phyloP scores from a whole-genome alignment of 2,797 vertebrate species.

The Hypotaenidia philippensis region DNA sequence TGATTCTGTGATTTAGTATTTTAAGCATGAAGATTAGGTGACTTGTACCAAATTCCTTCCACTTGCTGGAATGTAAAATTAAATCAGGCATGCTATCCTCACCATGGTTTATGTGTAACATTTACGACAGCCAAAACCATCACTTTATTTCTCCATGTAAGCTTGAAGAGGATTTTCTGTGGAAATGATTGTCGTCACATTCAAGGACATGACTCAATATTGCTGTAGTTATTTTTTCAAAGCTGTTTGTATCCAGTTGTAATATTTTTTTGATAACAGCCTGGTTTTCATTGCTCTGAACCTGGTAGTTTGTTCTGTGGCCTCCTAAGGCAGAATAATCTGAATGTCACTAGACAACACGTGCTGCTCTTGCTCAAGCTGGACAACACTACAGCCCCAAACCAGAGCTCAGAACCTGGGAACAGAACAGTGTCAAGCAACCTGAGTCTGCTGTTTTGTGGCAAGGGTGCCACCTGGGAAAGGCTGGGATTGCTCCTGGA shows the following conservation, averaged over 20 bases:
- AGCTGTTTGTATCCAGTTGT: background rate
- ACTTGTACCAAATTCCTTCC: background rate
- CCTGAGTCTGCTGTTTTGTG: background rate
- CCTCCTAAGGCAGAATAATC: background rate
- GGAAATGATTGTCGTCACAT: background rate
- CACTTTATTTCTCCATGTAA: background rate
- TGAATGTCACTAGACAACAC: background rate
- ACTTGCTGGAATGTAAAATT: background rate
- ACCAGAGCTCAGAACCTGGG: background rate
- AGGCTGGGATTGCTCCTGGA: background rate
- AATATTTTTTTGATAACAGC: background rate
- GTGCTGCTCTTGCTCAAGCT: background rate
- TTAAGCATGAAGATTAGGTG: background rate
- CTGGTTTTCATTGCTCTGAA: background rate
- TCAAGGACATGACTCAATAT: background rate
- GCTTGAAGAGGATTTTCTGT: background rate
- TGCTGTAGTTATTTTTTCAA: background rate
- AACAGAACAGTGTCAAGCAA: background rate
- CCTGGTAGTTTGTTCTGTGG: background rate
- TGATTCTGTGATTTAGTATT: background rate
- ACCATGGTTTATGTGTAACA: background rate
- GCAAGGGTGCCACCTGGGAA: background rate
- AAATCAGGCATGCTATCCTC: background rate
- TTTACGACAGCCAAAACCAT: background rate
- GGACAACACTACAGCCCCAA: accelerated